Percentiles rank a stretch among this genome's conserved stretches.
Evolutionary conservation across 2,797 vertebrate species (phyloP).

Genomic region (Muscicapa striata): DNA sequence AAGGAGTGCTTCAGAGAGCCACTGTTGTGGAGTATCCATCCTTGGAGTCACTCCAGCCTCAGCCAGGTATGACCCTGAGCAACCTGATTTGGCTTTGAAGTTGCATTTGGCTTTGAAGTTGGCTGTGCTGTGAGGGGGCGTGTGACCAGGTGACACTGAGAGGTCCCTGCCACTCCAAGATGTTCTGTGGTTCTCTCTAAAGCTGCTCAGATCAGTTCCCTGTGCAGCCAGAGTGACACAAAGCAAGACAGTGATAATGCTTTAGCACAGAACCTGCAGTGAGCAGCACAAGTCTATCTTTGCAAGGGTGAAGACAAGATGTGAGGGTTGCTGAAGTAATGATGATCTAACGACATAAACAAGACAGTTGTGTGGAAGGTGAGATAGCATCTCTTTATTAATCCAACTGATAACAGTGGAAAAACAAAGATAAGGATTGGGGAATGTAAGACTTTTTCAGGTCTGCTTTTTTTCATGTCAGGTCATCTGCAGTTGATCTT

Average conservation of each 20-base stretch:
- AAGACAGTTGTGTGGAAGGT: conserved; percentile 6
- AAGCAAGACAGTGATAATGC: background rate
- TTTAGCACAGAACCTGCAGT: background rate
- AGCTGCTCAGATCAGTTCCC: background rate
- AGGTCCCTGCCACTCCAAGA: background rate
- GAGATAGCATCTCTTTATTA: conserved; percentile 43
- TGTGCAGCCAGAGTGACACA: background rate
- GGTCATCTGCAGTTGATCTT: conserved; percentile 52
- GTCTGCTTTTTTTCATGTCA: conserved; percentile 49
- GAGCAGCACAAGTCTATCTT: background rate
- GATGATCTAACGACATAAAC: background rate
- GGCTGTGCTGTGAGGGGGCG: background rate
- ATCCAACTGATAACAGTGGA: conserved; percentile 15
- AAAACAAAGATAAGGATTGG: conserved; percentile 58
- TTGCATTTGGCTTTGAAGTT: conserved; percentile 57
- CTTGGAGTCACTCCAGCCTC: conserved; percentile 11
- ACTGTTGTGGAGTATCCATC: background rate
- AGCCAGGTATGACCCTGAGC: conserved; percentile 29
- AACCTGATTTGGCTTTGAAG: conserved; percentile 58
- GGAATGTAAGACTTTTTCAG: conserved; percentile 8
- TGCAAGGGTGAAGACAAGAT: background rate
- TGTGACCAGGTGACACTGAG: conserved; percentile 15
- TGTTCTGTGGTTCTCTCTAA: background rate
- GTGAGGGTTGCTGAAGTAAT: background rate
- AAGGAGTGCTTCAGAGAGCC: background rate